Conservation (phyloP, 1,140 invertebrate genomes). For the Ips nitidus region DNA sequence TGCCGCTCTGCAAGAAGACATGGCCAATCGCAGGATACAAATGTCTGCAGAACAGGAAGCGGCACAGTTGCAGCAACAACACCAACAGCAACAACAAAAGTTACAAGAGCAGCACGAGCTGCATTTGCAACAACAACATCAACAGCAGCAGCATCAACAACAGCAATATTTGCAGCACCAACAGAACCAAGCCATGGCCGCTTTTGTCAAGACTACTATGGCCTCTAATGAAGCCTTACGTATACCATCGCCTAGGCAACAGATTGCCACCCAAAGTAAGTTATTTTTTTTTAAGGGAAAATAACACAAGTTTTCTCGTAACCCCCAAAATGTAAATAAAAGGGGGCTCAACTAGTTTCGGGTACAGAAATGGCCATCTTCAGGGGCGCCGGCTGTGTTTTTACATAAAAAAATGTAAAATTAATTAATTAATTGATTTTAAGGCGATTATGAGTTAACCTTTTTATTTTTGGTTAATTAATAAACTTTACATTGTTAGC, state of each 20-base stretch:
- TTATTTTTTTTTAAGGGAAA: no score
- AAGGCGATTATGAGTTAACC: no score
- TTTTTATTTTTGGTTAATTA: no score
- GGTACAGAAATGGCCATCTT: no score
- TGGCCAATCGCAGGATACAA: conserved; percentile 29
- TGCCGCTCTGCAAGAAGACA: conserved; percentile 26
- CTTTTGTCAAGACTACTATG: background rate
- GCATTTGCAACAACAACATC: background rate
- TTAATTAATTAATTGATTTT: no score
- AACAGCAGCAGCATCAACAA: conserved; percentile 7
- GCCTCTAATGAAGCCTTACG: background rate
- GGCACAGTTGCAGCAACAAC: background rate
- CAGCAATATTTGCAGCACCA: conserved; percentile 6
- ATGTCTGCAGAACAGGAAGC: conserved; percentile 7
- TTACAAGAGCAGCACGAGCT: conserved; percentile 3
- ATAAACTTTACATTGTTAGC: no score
- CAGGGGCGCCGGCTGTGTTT: no score
- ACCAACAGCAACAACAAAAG: conserved; percentile 16
- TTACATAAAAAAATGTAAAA: no score
- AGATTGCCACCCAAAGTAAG: no score
- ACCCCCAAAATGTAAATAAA: no score
- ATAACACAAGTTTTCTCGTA: no score
- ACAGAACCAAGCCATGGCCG: conserved; percentile 10
- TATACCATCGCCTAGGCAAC: conserved; percentile 7
- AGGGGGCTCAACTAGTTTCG: no score